Evolutionary conservation across 2,888 invertebrate species (phyloP), one percentile per base, ranked within the genome.

Genomic region (Eumerus sabulonum): DNA sequence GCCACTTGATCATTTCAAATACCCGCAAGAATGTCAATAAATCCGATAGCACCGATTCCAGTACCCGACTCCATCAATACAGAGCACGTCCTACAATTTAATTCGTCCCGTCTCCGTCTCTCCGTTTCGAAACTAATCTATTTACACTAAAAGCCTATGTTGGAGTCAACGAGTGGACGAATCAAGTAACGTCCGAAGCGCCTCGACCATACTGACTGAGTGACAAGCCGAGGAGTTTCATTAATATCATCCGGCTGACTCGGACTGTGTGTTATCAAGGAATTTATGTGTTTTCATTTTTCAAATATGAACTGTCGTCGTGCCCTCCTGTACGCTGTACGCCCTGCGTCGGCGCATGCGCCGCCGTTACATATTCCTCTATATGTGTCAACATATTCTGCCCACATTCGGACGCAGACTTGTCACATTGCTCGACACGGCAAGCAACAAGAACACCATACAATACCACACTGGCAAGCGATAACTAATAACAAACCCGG

Each of bases 131-230:
- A 40, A 68, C 63, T 74, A 79, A 79, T 79, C 79, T 79, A 64
- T 79, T 74, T 68, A 74, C 68, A 79, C 74, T 79, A 79, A 79
- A 79, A 79, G 79, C 74, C 79, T 64, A 79, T 79, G 79, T 79
- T 74, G 74, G 40, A 45, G 53, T 44, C 79, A 74, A 45, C 42
- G 57, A 51, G 56, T 60, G 54, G 19, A 48, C 13, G 40, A 11
- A 40, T 27, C 27, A 27, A 27, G 7, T 4, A 4, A 40, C 11
- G 40, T 40, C 40, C 9, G 19, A 50, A 67, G 72, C 72, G 59
- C 63, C 68, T 68, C 79, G 48, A 53, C 59, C 44, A 40, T 47
- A 13, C 42, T 12, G 48, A 13, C 42, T 12, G 48, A 59, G 40
- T 59, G 68, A 73, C 73, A 60, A 63, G 53, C 67, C 44, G 53